phyloP scores from a whole-genome alignment of 2,888 invertebrate species.

The Uropetala carovei region DNA sequence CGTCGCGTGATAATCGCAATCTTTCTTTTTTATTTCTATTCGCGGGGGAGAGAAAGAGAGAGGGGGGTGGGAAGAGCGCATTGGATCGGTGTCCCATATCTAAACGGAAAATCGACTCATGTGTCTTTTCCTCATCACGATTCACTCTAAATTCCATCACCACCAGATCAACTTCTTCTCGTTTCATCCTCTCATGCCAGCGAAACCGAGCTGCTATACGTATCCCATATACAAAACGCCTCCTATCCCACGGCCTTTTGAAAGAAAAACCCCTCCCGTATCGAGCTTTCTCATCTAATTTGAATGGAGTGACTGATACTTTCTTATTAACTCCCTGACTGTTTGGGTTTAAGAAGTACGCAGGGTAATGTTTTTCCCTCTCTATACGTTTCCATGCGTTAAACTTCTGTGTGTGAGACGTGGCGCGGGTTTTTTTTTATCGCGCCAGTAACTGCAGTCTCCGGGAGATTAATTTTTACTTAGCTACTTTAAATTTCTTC shows the following conservation, averaged over 20 bases:
- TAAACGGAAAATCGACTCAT: constrained; percentile 33
- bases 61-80: background rate
- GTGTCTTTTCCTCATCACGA: constrained; percentile 31
- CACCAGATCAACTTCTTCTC: background rate
- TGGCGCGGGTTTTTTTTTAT: too few relatives aligned
- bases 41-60: background rate
- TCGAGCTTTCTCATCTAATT: background rate
- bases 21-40: background rate
- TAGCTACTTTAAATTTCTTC: too few relatives aligned
- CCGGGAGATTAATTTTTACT: too few relatives aligned
- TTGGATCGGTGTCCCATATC: background rate
- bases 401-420: too few relatives aligned
- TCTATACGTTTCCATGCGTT: too few relatives aligned
- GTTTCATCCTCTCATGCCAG: background rate
- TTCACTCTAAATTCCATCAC: constrained; percentile 35
- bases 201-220: background rate
- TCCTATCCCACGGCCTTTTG: background rate
- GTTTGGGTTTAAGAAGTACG: too few relatives aligned
- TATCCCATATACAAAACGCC: background rate
- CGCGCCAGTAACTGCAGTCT: too few relatives aligned
- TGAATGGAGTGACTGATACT: constrained; percentile 46
- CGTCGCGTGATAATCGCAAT: too few relatives aligned
- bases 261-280: background rate
- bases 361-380: too few relatives aligned
- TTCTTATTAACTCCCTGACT: background rate